phyloP scores from a whole-genome alignment of 2,888 invertebrate genomes.

The Diloba caeruleocephala region DNA sequence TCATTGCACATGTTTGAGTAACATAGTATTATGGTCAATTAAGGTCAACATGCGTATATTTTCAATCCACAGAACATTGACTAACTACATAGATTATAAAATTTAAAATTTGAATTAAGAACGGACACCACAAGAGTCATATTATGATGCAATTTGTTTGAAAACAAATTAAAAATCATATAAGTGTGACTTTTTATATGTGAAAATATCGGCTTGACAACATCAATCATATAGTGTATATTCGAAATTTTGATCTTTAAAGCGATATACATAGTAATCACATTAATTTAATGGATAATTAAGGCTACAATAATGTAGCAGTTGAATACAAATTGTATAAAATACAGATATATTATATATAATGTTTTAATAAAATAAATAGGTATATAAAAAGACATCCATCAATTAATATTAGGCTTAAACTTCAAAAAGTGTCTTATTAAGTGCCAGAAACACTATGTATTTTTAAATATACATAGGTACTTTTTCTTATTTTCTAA shows the following conservation, averaged over 20 bases:
- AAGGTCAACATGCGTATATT: conserved; percentile 3
- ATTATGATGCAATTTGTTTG: conserved; percentile 49
- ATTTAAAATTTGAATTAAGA: conserved; percentile 7
- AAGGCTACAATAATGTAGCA: conserved; percentile 31
- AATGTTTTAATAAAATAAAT: conserved; percentile 31
- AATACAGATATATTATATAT: conserved; percentile 19
- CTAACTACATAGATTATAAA: conserved; percentile 5
- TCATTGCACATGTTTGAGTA: conserved; percentile 17
- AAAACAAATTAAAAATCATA: conserved; percentile 49
- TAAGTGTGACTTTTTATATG: conserved; percentile 28
- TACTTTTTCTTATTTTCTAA: conserved; percentile 22
- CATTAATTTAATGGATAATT: conserved; percentile 33
- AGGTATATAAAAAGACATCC: conserved; percentile 20
- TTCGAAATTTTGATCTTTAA: conserved; percentile 44
- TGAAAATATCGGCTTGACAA: conserved; percentile 12
- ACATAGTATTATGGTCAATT: conserved; percentile 15
- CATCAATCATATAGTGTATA: conserved; percentile 7
- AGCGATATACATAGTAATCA: conserved; percentile 19
- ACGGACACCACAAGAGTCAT: conserved; percentile 14
- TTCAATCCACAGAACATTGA: neutral
- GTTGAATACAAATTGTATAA: conserved; percentile 47
- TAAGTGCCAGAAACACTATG: conserved; percentile 57
- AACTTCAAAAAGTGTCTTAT: conserved; percentile 49
- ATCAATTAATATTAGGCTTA: conserved; percentile 38
- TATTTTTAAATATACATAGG: conserved; percentile 29